Base-by-base conservation (phyloP, 92 coral and sea anemone genomes). In the Palythoa grandiflora region DNA sequence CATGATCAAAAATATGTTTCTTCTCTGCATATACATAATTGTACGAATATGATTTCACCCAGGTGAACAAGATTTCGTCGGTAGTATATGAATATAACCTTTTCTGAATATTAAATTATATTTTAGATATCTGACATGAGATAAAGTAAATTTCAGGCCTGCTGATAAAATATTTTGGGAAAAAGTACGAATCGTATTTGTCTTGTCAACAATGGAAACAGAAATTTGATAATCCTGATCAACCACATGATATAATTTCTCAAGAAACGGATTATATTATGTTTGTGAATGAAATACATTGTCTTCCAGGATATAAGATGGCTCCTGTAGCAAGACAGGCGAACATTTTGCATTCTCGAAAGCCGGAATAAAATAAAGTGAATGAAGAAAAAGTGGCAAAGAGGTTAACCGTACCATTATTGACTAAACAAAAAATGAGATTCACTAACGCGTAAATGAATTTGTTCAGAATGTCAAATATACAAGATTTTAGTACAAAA, bases 101-200 rank as follows among this genome's bases (percentile, higher is more conserved):
- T 53, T n/a, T 38, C 50, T 50, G 37, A 76, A 53, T 76, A 28
- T 28, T 48, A 48, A 66, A 5, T 80, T 63, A 63, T 80, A 80
- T 38, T 38, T 35, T 81, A 81, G 35, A 44, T 12, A 71, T 66
- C 28, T 66, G 71, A 68, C 48, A 63, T 81, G 38, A 12, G 86
- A 81, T 65, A 71, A 81, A 66, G 86, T 47, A 81, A 61, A 81
- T 44, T 66, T 81, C 86, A 81, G 86, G 57, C 86, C 86, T 81
- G 86, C 86, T 81, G 86, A 68, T 81, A 63, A 81, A 68, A 19
- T 44, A n/a, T 51, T 77, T 81, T 52, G 54, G 72, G 47, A 68
- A 40, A 66, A 81, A 81, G 73, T 65, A 19, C 61, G 14, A 57
- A 36, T 10, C 50, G 71, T 14, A 5, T 65, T 20, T 65, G 75